Percentiles rank a stretch among this genome's conserved stretches.
These are phyloP conservation scores for Amblyraja radiata DNA, from an alignment of 2,797 vertebrate species.

Conservation along the genomic window DNA sequence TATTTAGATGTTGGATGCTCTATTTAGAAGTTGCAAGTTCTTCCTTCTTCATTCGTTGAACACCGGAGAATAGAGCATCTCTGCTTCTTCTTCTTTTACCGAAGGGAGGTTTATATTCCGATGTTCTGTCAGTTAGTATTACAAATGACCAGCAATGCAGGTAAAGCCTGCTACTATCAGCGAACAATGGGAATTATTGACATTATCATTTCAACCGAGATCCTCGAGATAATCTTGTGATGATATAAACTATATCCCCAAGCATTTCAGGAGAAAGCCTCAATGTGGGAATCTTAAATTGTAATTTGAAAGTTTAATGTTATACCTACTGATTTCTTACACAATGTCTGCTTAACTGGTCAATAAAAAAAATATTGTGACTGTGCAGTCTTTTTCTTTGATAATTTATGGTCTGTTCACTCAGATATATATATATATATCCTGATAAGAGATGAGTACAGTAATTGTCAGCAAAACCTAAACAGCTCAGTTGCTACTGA, in stretches of 20 bases:
- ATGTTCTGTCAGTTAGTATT: background rate
- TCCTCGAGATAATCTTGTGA: background rate
- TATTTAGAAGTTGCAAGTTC: background rate
- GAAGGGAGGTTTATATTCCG: background rate
- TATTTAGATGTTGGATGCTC: background rate
- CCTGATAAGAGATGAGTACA: background rate
- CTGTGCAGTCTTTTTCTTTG: background rate
- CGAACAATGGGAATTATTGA: background rate
- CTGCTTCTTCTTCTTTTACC: background rate
- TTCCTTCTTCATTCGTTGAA: background rate
- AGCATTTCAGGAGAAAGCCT: conserved; percentile 20
- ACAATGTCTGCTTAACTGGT: background rate
- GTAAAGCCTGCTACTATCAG: background rate
- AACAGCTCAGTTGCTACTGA: background rate
- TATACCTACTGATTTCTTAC: background rate
- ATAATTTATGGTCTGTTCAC: background rate
- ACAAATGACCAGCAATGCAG: background rate
- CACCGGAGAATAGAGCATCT: background rate
- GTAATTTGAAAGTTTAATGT: background rate
- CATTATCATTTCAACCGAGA: background rate
- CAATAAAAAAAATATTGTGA: background rate
- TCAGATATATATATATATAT: background rate
- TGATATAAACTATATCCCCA: conserved; percentile 18
- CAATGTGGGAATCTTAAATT: background rate
- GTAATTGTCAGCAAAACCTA: background rate